Conservation (phyloP, 2,113 vertebrate genomes). For the Mixornis gularis region DNA sequence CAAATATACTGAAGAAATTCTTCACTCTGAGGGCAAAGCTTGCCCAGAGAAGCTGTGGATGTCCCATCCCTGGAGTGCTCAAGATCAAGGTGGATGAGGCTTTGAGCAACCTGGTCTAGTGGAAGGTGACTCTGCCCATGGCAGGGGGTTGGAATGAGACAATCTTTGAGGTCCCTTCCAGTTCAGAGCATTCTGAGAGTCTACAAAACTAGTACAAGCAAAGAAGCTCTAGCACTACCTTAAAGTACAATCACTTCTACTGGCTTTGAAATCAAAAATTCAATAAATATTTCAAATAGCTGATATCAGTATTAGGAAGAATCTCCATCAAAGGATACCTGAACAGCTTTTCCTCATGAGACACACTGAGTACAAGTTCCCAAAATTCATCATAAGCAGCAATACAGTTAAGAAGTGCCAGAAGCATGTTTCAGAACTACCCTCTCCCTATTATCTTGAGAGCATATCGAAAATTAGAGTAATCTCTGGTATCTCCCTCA, state of each 20-base stretch:
- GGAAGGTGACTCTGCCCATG: neutral
- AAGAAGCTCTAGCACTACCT: neutral
- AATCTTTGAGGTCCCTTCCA: neutral
- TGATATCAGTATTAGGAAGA: neutral
- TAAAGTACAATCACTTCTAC: neutral
- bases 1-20: neutral
- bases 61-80: neutral
- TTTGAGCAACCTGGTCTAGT: neutral
- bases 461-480: neutral
- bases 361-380: neutral
- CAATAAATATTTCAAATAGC: neutral
- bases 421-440: neutral
- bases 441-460: neutral
- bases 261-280: neutral
- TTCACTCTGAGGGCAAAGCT: neutral
- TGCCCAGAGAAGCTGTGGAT: neutral
- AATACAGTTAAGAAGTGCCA: neutral
- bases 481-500: neutral
- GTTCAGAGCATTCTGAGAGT: neutral
- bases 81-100: neutral
- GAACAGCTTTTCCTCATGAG: neutral
- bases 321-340: neutral
- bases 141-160: rapidly evolving
- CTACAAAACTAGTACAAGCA: neutral
- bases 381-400: neutral